Conservation (phyloP, 2,113 vertebrate species). For the Percina caprodes region DNA sequence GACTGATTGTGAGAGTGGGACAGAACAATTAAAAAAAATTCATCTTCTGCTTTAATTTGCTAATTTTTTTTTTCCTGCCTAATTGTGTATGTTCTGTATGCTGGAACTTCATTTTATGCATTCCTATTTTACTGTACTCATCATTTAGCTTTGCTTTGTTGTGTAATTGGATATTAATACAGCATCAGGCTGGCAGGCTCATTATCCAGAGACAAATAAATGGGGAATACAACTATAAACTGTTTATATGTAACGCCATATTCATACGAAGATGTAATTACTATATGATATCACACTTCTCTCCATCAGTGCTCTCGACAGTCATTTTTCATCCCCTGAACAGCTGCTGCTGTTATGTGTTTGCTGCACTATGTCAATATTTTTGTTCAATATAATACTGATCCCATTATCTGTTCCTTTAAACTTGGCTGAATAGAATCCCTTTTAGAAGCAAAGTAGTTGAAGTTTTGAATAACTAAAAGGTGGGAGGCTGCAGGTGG, state of each 20-base stretch:
- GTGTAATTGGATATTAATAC: conserved; percentile 29
- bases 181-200: conserved; percentile 57
- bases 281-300: too few species aligned
- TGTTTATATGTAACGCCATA: not conserved
- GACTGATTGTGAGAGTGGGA: not conserved
- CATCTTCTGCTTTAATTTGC: conserved; percentile 64
- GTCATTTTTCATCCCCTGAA: not conserved
- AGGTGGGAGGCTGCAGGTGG: conserved; percentile 30
- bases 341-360: conserved; percentile 59
- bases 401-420: conserved; percentile 42
- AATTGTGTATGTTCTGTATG: conserved; percentile 27
- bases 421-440: conserved; percentile 3
- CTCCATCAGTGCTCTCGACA: not conserved
- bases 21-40: not conserved
- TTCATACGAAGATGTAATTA: not conserved
- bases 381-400: conserved; percentile 55
- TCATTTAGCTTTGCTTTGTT: conserved; percentile 57
- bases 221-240: not conserved
- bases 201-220: not conserved
- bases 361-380: conserved; percentile 45
- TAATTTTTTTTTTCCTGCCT: conserved; percentile 28
- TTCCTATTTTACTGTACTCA: conserved; percentile 31
- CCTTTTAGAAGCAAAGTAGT: not conserved
- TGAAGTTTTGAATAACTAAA: not conserved
- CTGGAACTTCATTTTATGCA: conserved; percentile 41